A percentile compares a stretch with the other conserved stretches of the same genome.
Evolutionary conservation across 2,797 vertebrate species (phyloP).

Genomic region (Dromococcyx pavoninus): DNA sequence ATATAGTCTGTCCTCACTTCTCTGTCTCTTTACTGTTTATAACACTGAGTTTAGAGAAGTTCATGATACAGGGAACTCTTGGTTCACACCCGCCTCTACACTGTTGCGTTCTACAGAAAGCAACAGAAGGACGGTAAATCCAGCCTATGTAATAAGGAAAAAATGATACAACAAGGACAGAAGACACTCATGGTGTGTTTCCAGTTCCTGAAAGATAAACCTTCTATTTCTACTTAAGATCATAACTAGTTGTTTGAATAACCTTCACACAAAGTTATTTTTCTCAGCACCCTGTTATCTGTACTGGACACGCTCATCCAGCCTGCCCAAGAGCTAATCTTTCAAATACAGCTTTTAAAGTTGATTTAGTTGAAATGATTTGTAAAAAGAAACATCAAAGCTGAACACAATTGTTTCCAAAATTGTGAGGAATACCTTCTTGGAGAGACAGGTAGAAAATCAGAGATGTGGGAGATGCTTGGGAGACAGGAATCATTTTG

Average conservation of each 20-base stretch:
- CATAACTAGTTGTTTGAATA: background rate
- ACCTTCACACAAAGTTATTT: background rate
- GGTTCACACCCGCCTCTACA: background rate
- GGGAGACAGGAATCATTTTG: background rate
- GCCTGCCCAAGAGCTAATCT: background rate
- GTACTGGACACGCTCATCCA: background rate
- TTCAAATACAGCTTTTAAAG: background rate
- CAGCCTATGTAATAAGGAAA: background rate
- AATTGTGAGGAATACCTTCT: background rate
- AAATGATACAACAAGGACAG: background rate
- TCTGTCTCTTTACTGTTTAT: background rate
- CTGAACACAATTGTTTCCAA: background rate
- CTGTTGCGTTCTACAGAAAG: background rate
- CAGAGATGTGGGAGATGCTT: background rate
- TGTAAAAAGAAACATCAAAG: background rate
- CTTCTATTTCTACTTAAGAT: background rate
- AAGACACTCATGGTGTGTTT: background rate
- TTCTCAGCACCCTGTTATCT: background rate
- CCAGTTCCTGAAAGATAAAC: background rate
- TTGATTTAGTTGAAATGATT: background rate
- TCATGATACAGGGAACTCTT: background rate
- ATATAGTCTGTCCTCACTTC: fast-evolving
- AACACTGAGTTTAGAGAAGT: background rate
- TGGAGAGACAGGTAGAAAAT: background rate
- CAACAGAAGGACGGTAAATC: background rate